Percentiles rank a stretch among this genome's conserved stretches.
Evolutionary conservation across 2,113 vertebrate genomes (phyloP).

Genomic region (Psilopsiagon aurifrons): DNA sequence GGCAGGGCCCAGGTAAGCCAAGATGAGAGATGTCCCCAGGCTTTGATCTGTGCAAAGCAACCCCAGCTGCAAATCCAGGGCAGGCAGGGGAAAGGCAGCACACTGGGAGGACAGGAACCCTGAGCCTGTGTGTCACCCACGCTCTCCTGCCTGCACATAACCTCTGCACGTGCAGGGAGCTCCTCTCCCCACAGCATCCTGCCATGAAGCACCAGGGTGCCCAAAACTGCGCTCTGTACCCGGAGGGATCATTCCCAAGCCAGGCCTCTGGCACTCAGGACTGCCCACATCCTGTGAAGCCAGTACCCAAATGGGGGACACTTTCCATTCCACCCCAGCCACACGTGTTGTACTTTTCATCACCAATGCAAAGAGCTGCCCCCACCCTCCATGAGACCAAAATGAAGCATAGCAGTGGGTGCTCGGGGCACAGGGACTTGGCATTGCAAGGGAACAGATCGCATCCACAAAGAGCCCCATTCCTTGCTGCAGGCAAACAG

Average conservation of each 20-base stretch:
- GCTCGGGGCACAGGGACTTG: fast-evolving
- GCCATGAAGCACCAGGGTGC: fast-evolving
- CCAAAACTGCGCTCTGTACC: background rate
- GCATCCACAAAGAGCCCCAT: background rate
- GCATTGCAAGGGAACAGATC: fast-evolving
- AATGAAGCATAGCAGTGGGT: fast-evolving
- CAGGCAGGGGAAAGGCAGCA: background rate
- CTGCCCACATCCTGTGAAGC: background rate
- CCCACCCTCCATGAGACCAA: background rate
- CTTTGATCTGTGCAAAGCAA: background rate
- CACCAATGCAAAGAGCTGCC: background rate
- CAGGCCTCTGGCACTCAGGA: background rate
- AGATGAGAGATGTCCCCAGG: background rate
- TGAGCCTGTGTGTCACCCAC: background rate
- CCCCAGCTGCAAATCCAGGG: background rate
- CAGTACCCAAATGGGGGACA: background rate
- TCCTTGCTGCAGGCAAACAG: background rate
- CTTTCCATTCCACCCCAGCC: background rate
- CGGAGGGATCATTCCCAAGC: fast-evolving
- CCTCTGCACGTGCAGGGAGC: fast-evolving
- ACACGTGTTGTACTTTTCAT: fast-evolving
- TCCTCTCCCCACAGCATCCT: background rate
- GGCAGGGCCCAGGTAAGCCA: background rate
- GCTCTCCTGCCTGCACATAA: background rate
- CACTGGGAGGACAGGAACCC: background rate